A percentile compares a stretch with the other conserved stretches of the same genome.
phyloP scores from a whole-genome alignment of 2,113 vertebrate species.

The Puntigrus tetrazona region DNA sequence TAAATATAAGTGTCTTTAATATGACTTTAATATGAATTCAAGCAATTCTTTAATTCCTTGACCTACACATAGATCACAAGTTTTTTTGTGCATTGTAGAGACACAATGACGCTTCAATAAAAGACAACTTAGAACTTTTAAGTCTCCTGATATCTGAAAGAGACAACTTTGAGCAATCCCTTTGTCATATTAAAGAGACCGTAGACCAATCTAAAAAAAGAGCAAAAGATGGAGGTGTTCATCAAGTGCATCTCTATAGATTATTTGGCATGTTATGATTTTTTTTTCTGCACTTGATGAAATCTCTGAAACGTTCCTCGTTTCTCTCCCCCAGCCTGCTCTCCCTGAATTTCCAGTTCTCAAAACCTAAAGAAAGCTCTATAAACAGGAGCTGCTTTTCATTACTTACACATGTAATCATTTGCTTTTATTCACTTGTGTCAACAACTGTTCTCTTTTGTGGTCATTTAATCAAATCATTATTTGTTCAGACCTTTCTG shows the following conservation, averaged over 20 bases:
- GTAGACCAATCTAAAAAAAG: neutral
- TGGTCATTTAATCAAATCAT: neutral
- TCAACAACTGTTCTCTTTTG: neutral
- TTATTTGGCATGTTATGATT: neutral
- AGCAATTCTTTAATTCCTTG: neutral
- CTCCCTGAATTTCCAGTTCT: conserved; percentile 9
- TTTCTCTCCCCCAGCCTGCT: neutral
- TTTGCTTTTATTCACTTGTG: neutral
- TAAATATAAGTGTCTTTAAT: neutral
- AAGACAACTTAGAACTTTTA: neutral
- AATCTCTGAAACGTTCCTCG: neutral
- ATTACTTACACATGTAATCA: neutral
- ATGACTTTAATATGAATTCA: neutral
- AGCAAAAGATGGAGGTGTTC: neutral
- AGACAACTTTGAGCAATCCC: neutral
- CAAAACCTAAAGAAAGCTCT: neutral
- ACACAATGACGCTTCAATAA: neutral
- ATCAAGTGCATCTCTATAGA: neutral
- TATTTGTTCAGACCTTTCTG: neutral
- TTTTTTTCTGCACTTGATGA: too few relatives aligned
- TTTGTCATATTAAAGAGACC: neutral
- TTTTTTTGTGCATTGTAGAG: neutral
- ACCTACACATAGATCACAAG: too few relatives aligned
- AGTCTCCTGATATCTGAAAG: neutral
- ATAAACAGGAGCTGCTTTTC: neutral